Evolutionary conservation across 1,140 invertebrate species (phyloP), one percentile per base, ranked within the genome.

Genomic region (Goniozus legneri): DNA sequence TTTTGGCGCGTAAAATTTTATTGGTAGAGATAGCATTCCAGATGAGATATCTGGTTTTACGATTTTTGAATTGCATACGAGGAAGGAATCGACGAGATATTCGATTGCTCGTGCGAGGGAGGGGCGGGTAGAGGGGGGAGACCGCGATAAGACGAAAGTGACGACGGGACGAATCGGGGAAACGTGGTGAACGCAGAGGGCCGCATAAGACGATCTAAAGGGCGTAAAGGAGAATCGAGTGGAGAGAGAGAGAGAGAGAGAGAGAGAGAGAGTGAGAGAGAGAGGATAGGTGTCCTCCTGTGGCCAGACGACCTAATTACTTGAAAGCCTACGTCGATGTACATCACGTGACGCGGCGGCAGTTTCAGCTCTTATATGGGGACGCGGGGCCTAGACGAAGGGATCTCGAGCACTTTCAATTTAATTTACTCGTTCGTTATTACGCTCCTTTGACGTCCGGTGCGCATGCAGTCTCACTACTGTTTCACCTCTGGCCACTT

Each of bases 271-370:
- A 31, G 31, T 19, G 18, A 31, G 19, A 15, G 8, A 39, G 38
- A 27, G 38, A 27, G 38, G 15, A 30, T 4, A 31, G 24, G 50
- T 39, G 46, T 58, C 54, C 52, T 41, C 44, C 56, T 53, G 58
- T 39, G 53, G 56, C 49, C 32, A 53, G 47, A 52, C 62, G 62
- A 62, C 62, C 62, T 61, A 64, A 64, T 64, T 64, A 62, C 48
- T 62, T 64, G 58, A 64, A 62, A 64, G 62, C 60, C 18, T 34
- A 20, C 36, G 32, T 41, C 22, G 19, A 8, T 8, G 39, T 8
- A 42, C n/a, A n/a, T n/a, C n/a, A n/a, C n/a, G n/a, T n/a, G n/a
- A n/a, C n/a, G n/a, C n/a, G n/a, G n/a, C n/a, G n/a, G n/a, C n/a
- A n/a, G n/a, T n/a, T n/a, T n/a, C n/a, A n/a, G n/a, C n/a, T n/a